Base-by-base conservation (phyloP, 2,888 invertebrate genomes). In the Lypha dubia region DNA sequence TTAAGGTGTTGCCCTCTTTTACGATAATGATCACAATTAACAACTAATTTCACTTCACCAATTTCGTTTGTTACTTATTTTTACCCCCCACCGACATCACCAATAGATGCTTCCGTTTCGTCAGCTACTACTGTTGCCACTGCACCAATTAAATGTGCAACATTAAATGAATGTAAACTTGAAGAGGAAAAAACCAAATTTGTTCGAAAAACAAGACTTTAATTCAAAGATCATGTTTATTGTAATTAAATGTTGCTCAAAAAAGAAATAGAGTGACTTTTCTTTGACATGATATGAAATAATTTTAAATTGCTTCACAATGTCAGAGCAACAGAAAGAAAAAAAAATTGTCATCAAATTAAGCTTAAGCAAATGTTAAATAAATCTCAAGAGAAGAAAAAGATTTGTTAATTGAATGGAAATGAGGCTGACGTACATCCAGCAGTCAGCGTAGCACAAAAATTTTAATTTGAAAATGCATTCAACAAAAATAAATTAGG, bases 1-100 rank as follows among this genome's bases (percentile, higher is more conserved):
- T 79, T 67, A 79, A 73, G 76, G 76, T 83, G 77, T 77, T 83
- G 77, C 77, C 83, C 79, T 75, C 73, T 67, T 22, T 15, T 65
- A 62, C 51, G 83, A 83, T 83, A 75, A 74, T 83, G 79, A 83
- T 83, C 83, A 46, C 79, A 83, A 83, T 83, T 83, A 83, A 79
- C 83, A 74, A 75, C 79, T 75, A 83, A 83, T 83, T 83, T 83
- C 83, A 79, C 51, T 83, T 83, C 58, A 71, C 74, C 35, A 75
- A 58, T 79, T 62, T 73, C 65, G 11, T 44, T 70, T 49, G 46
- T 51, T 68, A 41, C 13, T 46, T n/a, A n/a, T n/a, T 60, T 44
- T 11, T 56, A 65, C 51, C 71, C 53, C 77, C 73, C n/a, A n/a
- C n/a, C n/a, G n/a, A n/a, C n/a, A n/a, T n/a, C n/a, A n/a, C 63